These are phyloP conservation scores for Netelia fuscicornis DNA, from an alignment of 2,888 invertebrate genomes.

Conservation along the genomic window DNA sequence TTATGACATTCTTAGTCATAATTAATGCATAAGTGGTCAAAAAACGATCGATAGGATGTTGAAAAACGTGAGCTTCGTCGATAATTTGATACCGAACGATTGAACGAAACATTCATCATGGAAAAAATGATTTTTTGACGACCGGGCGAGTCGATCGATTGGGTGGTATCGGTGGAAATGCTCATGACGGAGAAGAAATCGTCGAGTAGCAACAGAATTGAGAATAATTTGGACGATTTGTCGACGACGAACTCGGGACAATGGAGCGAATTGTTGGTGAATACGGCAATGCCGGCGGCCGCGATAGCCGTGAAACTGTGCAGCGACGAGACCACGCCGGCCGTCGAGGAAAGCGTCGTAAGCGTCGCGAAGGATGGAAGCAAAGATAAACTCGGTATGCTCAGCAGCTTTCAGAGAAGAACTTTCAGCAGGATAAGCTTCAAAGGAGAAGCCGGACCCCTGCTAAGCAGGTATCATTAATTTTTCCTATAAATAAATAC, in stretches of 20 bases:
- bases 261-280: conserved; percentile 75
- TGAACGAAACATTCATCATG: conserved; percentile 4
- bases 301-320: conserved; percentile 75
- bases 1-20: background rate
- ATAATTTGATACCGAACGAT: background rate
- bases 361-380: conserved; percentile 61
- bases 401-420: conserved; percentile 76
- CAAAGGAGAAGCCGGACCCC: conserved; percentile 78
- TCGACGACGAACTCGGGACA: conserved; percentile 66
- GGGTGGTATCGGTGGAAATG: conserved; percentile 66
- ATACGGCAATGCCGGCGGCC: conserved; percentile 73
- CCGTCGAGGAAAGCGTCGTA: conserved; percentile 58
- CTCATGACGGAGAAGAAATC: conserved; percentile 70
- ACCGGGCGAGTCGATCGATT: background rate
- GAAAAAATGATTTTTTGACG: conserved; percentile 33
- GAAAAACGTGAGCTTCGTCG: background rate
- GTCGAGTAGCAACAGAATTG: conserved; percentile 50
- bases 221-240: conserved; percentile 69
- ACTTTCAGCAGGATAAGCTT: conserved; percentile 80
- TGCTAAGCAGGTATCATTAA: conserved; percentile 75
- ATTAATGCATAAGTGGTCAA: background rate
- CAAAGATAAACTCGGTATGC: conserved; percentile 71
- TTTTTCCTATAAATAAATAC: background rate
- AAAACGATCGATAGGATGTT: conserved; percentile 23
- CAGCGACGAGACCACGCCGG: conserved; percentile 68